Conservation (phyloP, 2,797 vertebrate genomes). For the Microhierax caerulescens region DNA sequence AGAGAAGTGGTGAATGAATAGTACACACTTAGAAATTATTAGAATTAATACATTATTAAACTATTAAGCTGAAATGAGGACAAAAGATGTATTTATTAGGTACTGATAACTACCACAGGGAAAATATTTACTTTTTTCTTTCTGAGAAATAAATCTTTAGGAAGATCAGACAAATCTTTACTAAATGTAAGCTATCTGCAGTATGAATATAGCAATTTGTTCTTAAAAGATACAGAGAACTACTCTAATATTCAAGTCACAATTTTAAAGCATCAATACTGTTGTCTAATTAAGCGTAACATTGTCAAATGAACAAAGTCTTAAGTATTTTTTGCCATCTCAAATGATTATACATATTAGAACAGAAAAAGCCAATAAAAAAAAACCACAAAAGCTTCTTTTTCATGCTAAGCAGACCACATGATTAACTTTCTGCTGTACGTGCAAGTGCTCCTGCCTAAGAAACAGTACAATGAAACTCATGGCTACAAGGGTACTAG, state of each 20-base stretch:
- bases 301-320: not conserved
- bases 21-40: not conserved
- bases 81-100: not conserved
- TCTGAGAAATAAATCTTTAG: not conserved
- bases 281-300: not conserved
- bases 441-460: not conserved
- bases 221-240: not conserved
- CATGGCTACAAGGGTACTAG: not conserved
- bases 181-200: not conserved
- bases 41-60: not conserved
- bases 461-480: not conserved
- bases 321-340: not conserved
- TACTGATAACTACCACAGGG: not conserved
- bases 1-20: not conserved
- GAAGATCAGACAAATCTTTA: not conserved
- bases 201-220: not conserved
- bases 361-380: not conserved
- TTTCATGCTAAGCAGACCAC: not conserved
- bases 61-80: not conserved
- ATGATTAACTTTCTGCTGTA: not conserved
- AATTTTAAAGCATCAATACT: not conserved
- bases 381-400: not conserved
- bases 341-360: not conserved
- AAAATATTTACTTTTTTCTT: not conserved
- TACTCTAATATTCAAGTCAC: not conserved